Evolutionary conservation across 2,888 invertebrate genomes (phyloP), one percentile per base, ranked within the genome.

Genomic region (Zhuqinia jingwanae): DNA sequence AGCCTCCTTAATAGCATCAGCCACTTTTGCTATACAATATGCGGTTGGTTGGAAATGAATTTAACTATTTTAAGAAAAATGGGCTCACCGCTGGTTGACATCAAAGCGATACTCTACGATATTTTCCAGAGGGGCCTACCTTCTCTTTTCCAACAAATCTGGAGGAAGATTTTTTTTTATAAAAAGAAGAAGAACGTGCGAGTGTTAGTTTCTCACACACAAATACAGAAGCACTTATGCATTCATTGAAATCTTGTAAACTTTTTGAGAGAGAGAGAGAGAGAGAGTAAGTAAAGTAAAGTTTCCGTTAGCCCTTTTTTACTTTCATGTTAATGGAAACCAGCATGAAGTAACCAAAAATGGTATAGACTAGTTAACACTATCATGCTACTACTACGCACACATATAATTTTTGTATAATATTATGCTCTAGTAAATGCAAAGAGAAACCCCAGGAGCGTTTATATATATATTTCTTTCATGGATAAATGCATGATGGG

Each of bases 271-370:
- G n/a, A n/a, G n/a, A n/a, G n/a, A n/a, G n/a, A n/a, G n/a, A n/a
- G n/a, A n/a, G n/a, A n/a, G n/a, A n/a, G n/a, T n/a, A n/a, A n/a
- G n/a, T n/a, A 77, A 45, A 56, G 58, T 36, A 36, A 36, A 76
- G 50, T 84, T 84, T 65, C 78, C 84, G 78, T 77, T 84, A 78
- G 68, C 5, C n/a, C n/a, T 70, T 77, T 77, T 84, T 76, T 53
- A 50, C 30, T 22, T 36, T 36, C 76, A 17, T 70, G 84, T 84
- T 84, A 84, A 84, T 84, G 78, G 84, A 84, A 84, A 84, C 36
- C 84, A 84, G 84, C 84, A 70, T 83, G 84, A 56, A 53, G 76
- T 73, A 77, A 45, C 68, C n/a, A n/a, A n/a, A n/a, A 68, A 22
- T 68, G 25, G 30, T 36, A 6, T 36, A n/a, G n/a, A n/a, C n/a